Evolutionary conservation across 2,797 vertebrate species (phyloP), one percentile per base, ranked within the genome.

Genomic region (Neosilurus hyrtlii): DNA sequence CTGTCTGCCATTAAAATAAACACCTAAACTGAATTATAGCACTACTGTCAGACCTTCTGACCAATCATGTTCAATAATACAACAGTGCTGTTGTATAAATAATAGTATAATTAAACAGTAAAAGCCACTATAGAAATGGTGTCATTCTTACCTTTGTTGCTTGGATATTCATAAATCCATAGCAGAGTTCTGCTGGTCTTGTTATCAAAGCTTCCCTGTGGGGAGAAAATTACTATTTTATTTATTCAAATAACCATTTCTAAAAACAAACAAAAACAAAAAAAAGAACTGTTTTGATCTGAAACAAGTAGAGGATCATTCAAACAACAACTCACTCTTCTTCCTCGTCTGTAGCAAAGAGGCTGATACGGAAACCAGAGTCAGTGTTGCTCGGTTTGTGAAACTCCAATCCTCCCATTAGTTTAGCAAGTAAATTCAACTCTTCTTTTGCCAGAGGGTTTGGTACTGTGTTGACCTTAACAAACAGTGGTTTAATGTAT

Each of bases 371-470:
- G 89, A 99, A 99, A 83, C 95, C 94, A 0, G 91, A 92, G 84
- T 98, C 97, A 0, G 90, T 76, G 82, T 91, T 94, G 26, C 90
- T 85, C 5, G 94, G 75, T 89, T 95, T 96, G 87, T 96, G 94
- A 83, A 95, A 86, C 59, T 98, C 96, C 89, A 98, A 89, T 16
- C 96, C 95, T 86, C 98, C 98, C 94, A 99, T 95, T 79, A 99
- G 93, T 88, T 93, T 94, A 84, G 98, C 97, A 90, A 99, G 90
- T 67, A 99, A 91, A 89, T 99, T 97, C 86, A 99, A 92, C 82
- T 99, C 98, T 91, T 99, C 97, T 92, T 99, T 99, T 79, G 97
- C 98, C 72, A 99, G 91, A 52, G 97, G 97, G 89, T 97, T 99
- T 37, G 98, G 97, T 85, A 90, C 90, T 52, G 93, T 76, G 77